Evolutionary conservation across 2,888 invertebrate species (phyloP).

Genomic region (Lacanobia wlatinum): DNA sequence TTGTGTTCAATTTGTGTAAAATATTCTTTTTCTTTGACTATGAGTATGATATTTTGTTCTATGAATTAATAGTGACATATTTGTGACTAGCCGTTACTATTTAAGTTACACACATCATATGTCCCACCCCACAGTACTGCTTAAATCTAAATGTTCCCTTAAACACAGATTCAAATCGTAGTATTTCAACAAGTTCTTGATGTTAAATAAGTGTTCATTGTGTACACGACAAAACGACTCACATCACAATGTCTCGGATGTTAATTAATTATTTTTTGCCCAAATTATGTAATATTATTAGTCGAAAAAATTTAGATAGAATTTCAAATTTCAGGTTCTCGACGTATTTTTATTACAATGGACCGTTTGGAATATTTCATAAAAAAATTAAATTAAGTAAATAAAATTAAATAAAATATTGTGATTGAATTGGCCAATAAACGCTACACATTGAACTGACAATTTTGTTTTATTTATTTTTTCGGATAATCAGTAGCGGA

Average conservation of each 20-base stretch:
- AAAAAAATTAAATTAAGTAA: slow-evolving; percentile 2
- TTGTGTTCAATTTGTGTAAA: slow-evolving; percentile 27
- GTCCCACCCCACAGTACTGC: not conserved
- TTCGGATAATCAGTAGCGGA: not conserved
- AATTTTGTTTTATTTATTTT: slow-evolving; percentile 51
- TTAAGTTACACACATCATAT: not conserved
- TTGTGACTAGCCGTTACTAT: not conserved
- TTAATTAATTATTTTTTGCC: not conserved
- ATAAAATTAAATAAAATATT: slow-evolving; percentile 15
- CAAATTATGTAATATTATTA: not conserved
- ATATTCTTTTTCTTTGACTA: slow-evolving; percentile 6
- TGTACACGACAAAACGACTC: not conserved
- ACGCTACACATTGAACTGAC: slow-evolving; percentile 71
- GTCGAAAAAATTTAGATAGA: slow-evolving; percentile 10
- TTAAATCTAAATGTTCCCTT: not conserved
- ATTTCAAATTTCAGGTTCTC: slow-evolving; percentile 26
- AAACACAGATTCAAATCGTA: not conserved
- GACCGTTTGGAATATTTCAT: slow-evolving; percentile 5
- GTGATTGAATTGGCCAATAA: slow-evolving; percentile 69
- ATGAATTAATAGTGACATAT: not conserved
- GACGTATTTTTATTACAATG: not conserved
- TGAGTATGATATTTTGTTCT: not conserved
- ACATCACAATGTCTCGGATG: not conserved
- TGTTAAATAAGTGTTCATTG: slow-evolving; percentile 1
- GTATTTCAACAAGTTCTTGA: slow-evolving; percentile 6